phyloP scores from a whole-genome alignment of 2,797 vertebrate genomes.

The Sebastes trivittatus region DNA sequence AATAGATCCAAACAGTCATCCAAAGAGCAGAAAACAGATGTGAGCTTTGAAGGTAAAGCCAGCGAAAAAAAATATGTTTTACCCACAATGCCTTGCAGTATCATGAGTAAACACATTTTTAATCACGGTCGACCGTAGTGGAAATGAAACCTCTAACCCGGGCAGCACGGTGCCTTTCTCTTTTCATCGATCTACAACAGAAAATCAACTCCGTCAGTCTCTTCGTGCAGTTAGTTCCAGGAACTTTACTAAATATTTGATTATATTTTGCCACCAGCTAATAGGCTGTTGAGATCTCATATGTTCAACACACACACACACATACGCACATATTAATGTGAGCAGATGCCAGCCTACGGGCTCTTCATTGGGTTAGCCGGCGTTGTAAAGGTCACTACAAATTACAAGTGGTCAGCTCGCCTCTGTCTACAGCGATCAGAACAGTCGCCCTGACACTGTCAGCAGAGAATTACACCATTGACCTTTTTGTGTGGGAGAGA shows the following conservation, averaged over 20 bases:
- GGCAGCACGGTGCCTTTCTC: background rate
- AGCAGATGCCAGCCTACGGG: constrained; percentile 55
- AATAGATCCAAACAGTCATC: background rate
- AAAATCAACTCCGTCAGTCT: background rate
- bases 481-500: constrained; percentile 52
- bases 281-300: background rate
- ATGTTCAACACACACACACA: constrained; percentile 4
- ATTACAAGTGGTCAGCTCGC: constrained; percentile 68
- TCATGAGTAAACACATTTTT: background rate
- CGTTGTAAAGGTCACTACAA: constrained; percentile 67
- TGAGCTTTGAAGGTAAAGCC: background rate
- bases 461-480: constrained; percentile 61
- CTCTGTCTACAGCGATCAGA: constrained; percentile 49
- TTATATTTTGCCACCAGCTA: constrained; percentile 4
- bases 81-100: constrained; percentile 19
- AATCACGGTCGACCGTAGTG: background rate
- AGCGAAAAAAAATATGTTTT: background rate
- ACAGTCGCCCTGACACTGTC: constrained; percentile 41
- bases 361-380: constrained; percentile 48
- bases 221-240: background rate
- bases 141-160: background rate
- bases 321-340: constrained; percentile 3
- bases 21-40: background rate
- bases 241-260: background rate
- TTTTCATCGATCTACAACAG: background rate